Evolutionary conservation across 2,797 vertebrate genomes (phyloP).

Genomic region (Cuculus canorus): DNA sequence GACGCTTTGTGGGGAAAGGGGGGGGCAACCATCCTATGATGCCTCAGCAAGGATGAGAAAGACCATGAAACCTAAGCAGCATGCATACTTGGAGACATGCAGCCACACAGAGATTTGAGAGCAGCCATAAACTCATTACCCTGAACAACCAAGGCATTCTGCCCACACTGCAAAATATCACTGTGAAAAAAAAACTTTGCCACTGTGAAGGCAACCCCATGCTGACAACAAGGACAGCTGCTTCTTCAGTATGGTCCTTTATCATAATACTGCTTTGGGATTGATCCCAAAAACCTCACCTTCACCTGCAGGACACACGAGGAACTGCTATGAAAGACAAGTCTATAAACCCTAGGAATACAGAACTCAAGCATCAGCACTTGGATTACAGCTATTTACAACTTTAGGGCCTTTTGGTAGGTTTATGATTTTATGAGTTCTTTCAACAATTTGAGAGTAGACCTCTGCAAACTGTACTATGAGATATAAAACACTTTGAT

Average conservation of each 20-base stretch:
- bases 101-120: background rate
- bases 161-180: background rate
- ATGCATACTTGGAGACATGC: background rate
- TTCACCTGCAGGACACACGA: background rate
- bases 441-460: background rate
- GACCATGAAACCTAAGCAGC: background rate
- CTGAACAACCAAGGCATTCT: background rate
- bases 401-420: no score
- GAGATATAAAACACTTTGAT: background rate
- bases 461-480: background rate
- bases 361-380: accelerated
- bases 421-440: no score
- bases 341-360: background rate
- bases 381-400: background rate
- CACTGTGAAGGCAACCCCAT: background rate
- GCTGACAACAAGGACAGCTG: background rate
- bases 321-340: background rate
- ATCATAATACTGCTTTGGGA: background rate
- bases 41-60: background rate
- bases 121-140: background rate
- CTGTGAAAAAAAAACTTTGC: background rate
- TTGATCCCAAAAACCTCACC: background rate
- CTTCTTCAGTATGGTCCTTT: background rate
- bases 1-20: background rate
- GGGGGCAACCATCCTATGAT: background rate